Evolutionary conservation across 2,113 vertebrate species (phyloP).

Genomic region (Andinoacara biseriatus): DNA sequence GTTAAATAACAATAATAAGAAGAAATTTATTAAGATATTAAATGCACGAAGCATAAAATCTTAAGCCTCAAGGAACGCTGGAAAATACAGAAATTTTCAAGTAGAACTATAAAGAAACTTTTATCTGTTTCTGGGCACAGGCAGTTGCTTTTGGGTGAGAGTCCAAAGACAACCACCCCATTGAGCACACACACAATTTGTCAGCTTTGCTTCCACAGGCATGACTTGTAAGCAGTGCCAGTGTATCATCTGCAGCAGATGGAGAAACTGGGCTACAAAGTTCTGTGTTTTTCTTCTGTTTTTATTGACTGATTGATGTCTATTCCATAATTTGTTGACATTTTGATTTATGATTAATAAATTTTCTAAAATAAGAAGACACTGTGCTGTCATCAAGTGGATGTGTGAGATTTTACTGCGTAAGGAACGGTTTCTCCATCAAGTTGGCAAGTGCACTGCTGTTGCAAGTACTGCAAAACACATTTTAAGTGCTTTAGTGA

Average conservation of each 20-base stretch:
- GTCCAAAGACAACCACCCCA: constrained; percentile 31
- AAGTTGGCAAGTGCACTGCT: background rate
- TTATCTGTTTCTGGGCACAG: constrained; percentile 3
- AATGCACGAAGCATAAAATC: background rate
- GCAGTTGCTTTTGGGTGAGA: constrained; percentile 28
- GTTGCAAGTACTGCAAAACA: background rate
- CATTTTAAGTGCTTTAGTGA: background rate
- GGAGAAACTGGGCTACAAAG: background rate
- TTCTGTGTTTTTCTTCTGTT: background rate
- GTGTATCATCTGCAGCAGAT: background rate
- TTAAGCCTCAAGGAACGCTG: background rate
- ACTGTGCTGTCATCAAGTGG: background rate
- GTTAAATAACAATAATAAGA: background rate
- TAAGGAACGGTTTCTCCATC: background rate
- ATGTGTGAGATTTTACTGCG: background rate
- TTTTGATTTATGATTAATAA: background rate
- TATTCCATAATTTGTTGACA: background rate
- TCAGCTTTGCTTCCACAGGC: constrained; percentile 29
- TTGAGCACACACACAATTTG: constrained; percentile 22
- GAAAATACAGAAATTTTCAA: background rate
- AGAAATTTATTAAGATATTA: background rate
- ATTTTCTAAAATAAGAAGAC: background rate
- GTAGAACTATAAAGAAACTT: background rate
- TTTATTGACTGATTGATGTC: too few relatives aligned
- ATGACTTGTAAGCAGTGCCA: background rate